Evolutionary conservation across 2,888 invertebrate species (phyloP).

Genomic region (Netelia virgata): DNA sequence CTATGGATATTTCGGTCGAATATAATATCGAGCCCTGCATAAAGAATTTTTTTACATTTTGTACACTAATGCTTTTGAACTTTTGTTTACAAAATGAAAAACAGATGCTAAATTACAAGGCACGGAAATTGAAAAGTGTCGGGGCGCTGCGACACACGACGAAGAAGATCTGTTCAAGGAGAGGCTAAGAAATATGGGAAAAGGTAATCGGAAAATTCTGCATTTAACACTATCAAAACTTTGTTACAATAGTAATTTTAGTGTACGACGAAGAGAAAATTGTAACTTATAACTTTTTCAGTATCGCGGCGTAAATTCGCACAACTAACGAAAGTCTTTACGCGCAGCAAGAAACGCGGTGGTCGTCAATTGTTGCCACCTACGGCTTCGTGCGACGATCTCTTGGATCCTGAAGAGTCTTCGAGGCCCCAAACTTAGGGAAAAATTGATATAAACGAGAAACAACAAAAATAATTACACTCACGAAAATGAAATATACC

Average conservation of each 20-base stretch:
- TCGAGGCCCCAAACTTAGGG: conserved; percentile 79
- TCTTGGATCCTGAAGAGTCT: conserved; percentile 83
- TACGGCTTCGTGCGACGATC: conserved; percentile 83
- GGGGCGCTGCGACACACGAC: conserved; percentile 83
- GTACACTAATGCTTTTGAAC: conserved; percentile 7
- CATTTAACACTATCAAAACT: too few relatives aligned
- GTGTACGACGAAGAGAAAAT: not conserved
- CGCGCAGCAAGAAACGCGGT: conserved; percentile 86
- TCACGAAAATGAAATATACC: conserved; percentile 46
- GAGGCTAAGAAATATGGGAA: conserved; percentile 93
- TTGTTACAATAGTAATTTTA: not conserved
- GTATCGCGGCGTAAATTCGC: conserved; percentile 93
- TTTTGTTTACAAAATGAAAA: conserved; percentile 65
- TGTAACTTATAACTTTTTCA: conserved; percentile 81
- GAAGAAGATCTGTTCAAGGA: conserved; percentile 92
- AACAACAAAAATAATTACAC: conserved; percentile 38
- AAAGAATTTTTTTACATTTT: not conserved
- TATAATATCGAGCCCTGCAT: not conserved
- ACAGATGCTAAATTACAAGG: conserved; percentile 81
- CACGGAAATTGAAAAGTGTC: conserved; percentile 75
- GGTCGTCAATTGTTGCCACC: conserved; percentile 83
- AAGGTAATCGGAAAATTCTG: conserved; percentile 85
- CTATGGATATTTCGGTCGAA: not conserved
- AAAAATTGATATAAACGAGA: conserved; percentile 23
- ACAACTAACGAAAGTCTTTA: conserved; percentile 91